Evolutionary conservation across 2,113 vertebrate species (phyloP), one percentile per base, ranked within the genome.

Genomic region (Microtus oregoni): DNA sequence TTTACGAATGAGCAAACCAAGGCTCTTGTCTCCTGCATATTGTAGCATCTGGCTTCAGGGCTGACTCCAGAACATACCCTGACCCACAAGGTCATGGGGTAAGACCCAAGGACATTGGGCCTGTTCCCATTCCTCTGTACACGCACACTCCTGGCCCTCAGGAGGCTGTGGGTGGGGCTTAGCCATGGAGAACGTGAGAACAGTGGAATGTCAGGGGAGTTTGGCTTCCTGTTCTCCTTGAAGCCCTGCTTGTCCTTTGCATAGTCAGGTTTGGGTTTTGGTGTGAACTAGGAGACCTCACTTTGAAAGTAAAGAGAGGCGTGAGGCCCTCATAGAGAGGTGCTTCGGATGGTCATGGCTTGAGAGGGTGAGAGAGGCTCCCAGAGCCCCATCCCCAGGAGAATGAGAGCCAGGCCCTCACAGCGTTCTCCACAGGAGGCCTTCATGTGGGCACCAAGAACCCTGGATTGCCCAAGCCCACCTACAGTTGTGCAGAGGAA

Each of bases 111-210:
- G 61, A 58, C 2, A 19, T 20, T 50, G n/a, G 58, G n/a, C 24
- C 17, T 47, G 32, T 5, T 20, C 44, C 55, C 28, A 32, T 28
- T 0, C 14, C 86, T 13, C 68, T 7, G 0, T 35, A 7, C 19
- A 1, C 3, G 4, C 0, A 14, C 3, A 1, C 15, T 5, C 19
- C 41, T 65, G 30, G 15, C 65, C 41, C 0, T 0, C 52, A 15
- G 63, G 55, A 47, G 75, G 52, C 63, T 83, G 11, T 26, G 6
- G 26, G 11, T 20, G 4, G 12, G 65, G 15, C 58, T 52, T 30
- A 41, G 14, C 17, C 4, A 3, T 35, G n/a, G 70, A 58, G 44
- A 90, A 58, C 13, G 1, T 58, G 26, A 10, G 44, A 72, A 9
- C 67, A 30, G 89, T 30, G 15, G 32, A 2, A 1, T 14, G 26